Evolutionary conservation across 1,140 invertebrate species (phyloP).

Genomic region (Polypedilum vanderplanki): DNA sequence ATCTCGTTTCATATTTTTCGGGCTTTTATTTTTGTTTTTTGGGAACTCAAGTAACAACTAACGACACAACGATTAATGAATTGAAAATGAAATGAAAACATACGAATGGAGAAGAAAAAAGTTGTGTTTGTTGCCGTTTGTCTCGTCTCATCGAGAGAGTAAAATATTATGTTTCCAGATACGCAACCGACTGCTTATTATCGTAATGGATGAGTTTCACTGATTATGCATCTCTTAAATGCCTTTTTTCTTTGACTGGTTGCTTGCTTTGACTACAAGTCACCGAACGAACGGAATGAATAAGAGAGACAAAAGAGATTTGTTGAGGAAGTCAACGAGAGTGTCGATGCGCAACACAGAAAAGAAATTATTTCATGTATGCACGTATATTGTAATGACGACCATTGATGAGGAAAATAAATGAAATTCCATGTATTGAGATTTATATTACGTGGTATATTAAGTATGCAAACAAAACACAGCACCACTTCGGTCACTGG

Average conservation of each 20-base stretch:
- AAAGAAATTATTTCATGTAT: background rate
- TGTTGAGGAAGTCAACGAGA: background rate
- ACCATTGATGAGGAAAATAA: background rate
- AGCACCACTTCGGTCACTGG: background rate
- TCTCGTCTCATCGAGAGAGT: background rate
- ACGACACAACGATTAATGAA: slow-evolving; percentile 2
- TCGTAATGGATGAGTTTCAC: slow-evolving; percentile 10
- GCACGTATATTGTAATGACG: background rate
- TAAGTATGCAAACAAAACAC: too few species aligned
- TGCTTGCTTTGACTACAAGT: too few species aligned
- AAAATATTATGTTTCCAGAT: background rate
- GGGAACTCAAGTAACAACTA: background rate
- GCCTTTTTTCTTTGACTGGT: background rate
- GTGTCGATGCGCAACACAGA: background rate
- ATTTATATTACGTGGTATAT: too few species aligned
- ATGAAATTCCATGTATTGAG: too few species aligned
- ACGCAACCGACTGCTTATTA: slow-evolving; percentile 16
- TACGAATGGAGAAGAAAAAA: too few species aligned
- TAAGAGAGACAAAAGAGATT: background rate
- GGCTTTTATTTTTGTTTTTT: background rate
- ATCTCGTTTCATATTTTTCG: too few species aligned
- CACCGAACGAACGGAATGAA: background rate
- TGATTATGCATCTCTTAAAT: slow-evolving; percentile 5
- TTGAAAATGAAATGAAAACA: background rate
- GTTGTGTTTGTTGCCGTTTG: background rate